Conservation (phyloP, 2,888 invertebrate species). For the Noctua janthina region DNA sequence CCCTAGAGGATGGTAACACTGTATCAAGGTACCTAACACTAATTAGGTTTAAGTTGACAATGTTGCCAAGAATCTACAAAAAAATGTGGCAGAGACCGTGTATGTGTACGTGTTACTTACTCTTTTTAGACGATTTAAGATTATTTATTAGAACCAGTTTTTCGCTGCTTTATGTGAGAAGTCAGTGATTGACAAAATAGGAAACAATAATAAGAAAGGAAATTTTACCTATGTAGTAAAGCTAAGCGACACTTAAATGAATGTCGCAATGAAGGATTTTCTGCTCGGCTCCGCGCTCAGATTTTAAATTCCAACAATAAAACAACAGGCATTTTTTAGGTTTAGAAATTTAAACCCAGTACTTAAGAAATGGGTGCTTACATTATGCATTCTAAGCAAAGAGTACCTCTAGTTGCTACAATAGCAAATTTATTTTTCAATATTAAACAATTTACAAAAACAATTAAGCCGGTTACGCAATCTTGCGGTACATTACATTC, state of each 20-base stretch:
- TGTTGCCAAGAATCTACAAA: neutral
- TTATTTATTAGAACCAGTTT: neutral
- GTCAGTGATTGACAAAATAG: neutral
- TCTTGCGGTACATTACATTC: neutral
- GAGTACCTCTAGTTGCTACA: neutral
- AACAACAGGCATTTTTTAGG: neutral
- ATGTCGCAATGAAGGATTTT: too few relatives aligned
- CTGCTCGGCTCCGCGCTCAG: neutral
- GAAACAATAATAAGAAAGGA: neutral
- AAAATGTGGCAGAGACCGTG: neutral
- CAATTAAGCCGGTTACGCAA: neutral
- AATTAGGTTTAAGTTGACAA: slow-evolving; percentile 19
- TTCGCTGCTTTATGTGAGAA: neutral
- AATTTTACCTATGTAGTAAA: neutral
- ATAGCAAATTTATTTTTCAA: neutral
- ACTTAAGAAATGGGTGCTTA: neutral
- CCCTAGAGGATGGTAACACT: neutral
- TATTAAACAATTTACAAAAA: neutral
- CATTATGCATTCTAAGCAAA: neutral
- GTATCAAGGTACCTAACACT: slow-evolving; percentile 1
- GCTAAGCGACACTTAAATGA: neutral
- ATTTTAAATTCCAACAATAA: neutral
- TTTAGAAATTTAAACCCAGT: neutral
- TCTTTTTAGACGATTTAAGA: too few relatives aligned
- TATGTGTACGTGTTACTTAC: neutral